Percentiles rank a stretch among this genome's conserved stretches.
Evolutionary conservation across 2,797 vertebrate species (phyloP).

Genomic region (Zalophus californianus): DNA sequence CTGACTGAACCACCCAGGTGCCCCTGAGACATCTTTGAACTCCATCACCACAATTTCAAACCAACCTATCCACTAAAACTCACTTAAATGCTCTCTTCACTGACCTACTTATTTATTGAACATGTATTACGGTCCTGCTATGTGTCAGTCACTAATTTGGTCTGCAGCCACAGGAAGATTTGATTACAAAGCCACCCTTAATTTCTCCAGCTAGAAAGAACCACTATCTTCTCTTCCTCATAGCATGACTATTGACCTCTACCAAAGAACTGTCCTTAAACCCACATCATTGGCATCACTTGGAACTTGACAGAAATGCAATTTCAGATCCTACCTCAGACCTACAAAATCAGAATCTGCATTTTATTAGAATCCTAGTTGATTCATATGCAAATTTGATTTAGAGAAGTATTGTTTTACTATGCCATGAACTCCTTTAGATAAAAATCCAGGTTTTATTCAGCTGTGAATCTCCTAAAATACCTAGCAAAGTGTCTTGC

Average conservation of each 20-base stretch:
- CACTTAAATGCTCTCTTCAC: not conserved
- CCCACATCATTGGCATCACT: not conserved
- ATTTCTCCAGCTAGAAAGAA: not conserved
- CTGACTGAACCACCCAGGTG: not conserved
- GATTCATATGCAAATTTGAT: not conserved
- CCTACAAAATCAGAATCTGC: not conserved
- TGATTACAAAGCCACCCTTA: not conserved
- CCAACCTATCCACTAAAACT: not conserved
- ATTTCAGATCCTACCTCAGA: not conserved
- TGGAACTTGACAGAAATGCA: not conserved
- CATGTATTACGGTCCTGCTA: not conserved
- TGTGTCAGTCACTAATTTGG: not conserved
- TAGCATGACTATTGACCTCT: accelerated
- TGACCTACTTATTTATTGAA: not conserved
- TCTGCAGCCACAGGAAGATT: not conserved
- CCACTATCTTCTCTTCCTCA: not conserved
- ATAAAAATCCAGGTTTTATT: not conserved
- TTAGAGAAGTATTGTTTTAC: not conserved
- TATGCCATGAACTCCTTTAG: not conserved
- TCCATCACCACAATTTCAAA: not conserved
- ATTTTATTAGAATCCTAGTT: not conserved
- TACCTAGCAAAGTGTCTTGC: accelerated
- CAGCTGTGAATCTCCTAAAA: not conserved
- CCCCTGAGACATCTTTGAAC: not conserved
- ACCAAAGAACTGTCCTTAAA: not conserved